Evolutionary conservation across 2,888 invertebrate species (phyloP).

Genomic region (Zhuqinia jingwanae): DNA sequence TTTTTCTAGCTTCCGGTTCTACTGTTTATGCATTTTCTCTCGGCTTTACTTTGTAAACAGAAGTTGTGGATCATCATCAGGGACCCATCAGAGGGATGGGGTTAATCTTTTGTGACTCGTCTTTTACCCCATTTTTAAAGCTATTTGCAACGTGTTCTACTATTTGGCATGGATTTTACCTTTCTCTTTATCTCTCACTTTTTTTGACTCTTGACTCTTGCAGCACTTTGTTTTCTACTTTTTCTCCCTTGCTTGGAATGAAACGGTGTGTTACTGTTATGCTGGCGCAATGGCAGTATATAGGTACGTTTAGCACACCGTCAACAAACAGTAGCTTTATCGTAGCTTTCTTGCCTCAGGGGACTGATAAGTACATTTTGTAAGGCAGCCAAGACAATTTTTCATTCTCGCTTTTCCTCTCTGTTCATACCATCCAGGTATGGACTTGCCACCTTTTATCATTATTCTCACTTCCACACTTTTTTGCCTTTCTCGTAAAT

Average conservation of each 20-base stretch:
- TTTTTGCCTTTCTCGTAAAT: not conserved
- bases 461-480: too few species aligned
- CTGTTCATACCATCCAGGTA: not conserved
- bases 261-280: too few species aligned
- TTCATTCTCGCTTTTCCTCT: conserved; percentile 48
- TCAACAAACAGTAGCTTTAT: too few species aligned
- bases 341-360: conserved; percentile 20
- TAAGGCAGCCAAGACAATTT: conserved; percentile 50
- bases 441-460: not conserved
- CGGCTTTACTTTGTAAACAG: not conserved
- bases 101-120: conserved; percentile 39
- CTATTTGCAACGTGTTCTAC: not conserved
- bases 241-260: not conserved
- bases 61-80: conserved; percentile 25
- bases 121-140: conserved; percentile 3
- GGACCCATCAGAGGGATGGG: conserved; percentile 1
- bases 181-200: not conserved
- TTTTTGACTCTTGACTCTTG: conserved; percentile 19
- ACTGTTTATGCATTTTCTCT: not conserved
- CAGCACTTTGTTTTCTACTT: not conserved
- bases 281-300: too few species aligned
- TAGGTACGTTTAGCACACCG: too few species aligned
- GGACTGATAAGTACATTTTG: conserved; percentile 47
- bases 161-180: conserved; percentile 20
- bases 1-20: too few species aligned